Percentiles rank a stretch among this genome's conserved stretches.
Evolutionary conservation across 2,113 vertebrate species (phyloP).

Genomic region (Thalassarche chlororhynchos): DNA sequence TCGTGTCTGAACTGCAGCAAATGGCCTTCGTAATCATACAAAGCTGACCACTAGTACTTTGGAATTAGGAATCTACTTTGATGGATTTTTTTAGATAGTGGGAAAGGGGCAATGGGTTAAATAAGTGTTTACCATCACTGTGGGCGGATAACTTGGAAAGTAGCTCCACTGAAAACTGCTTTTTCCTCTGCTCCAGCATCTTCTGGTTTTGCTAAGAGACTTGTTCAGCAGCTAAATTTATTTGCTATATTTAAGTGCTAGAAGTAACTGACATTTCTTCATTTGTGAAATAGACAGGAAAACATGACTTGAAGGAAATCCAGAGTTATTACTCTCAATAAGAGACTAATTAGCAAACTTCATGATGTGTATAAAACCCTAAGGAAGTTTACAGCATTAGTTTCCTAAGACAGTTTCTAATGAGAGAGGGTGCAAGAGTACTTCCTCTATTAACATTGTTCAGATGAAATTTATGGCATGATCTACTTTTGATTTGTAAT

Average conservation of each 20-base stretch:
- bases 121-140: not conserved
- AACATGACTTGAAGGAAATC: not conserved
- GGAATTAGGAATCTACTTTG: not conserved
- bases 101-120: not conserved
- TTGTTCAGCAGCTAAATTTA: not conserved
- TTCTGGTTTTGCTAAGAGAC: not conserved
- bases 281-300: not conserved
- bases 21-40: not conserved
- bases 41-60: not conserved
- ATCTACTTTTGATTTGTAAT: conserved; percentile 24
- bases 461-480: conserved; percentile 23
- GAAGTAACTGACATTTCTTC: not conserved
- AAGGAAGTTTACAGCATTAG: conserved; percentile 35
- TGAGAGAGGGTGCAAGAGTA: conserved; percentile 26
- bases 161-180: not conserved
- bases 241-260: not conserved
- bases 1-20: not conserved
- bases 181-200: not conserved
- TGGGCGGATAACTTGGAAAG: not conserved
- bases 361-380: not conserved
- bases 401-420: conserved; percentile 45
- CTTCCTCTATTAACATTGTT: not conserved
- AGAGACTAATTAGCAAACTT: not conserved
- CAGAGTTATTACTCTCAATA: not conserved
- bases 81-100: not conserved